Evolutionary conservation across 2,888 invertebrate species (phyloP).

Genomic region (Thymelicus sylvestris): DNA sequence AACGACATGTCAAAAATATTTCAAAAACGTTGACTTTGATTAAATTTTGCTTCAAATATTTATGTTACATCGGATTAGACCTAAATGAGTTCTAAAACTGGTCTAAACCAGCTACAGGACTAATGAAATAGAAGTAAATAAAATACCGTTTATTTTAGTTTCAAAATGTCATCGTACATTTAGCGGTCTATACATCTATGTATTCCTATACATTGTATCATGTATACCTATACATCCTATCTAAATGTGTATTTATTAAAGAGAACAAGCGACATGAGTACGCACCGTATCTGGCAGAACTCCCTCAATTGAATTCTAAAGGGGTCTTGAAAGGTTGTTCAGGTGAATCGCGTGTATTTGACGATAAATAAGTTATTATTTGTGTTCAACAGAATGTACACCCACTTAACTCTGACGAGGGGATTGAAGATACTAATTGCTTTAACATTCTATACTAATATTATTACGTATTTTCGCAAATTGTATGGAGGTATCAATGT

Average conservation of each 20-base stretch:
- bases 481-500: not conserved
- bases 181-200: no score
- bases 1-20: no score
- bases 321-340: slow-evolving; percentile 21
- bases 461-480: not conserved
- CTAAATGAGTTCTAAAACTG: no score
- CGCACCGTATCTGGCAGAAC: not conserved
- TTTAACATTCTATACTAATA: not conserved
- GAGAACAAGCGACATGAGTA: slow-evolving; percentile 4
- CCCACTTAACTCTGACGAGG: slow-evolving; percentile 1
- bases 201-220: no score
- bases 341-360: slow-evolving; percentile 23
- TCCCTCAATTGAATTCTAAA: slow-evolving; percentile 21
- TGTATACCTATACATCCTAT: not conserved
- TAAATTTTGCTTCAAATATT: no score
- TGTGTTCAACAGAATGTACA: slow-evolving; percentile 4
- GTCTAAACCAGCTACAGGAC: no score
- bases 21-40: no score
- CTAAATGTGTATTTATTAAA: slow-evolving; percentile 12
- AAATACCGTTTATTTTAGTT: no score
- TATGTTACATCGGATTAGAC: no score
- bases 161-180: no score
- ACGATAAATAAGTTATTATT: slow-evolving; percentile 5
- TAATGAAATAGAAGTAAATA: no score
- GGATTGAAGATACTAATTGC: not conserved